Evolutionary conservation across 2,888 invertebrate species (phyloP), one percentile per base, ranked within the genome.

Genomic region (Alviniconcha strummeri): DNA sequence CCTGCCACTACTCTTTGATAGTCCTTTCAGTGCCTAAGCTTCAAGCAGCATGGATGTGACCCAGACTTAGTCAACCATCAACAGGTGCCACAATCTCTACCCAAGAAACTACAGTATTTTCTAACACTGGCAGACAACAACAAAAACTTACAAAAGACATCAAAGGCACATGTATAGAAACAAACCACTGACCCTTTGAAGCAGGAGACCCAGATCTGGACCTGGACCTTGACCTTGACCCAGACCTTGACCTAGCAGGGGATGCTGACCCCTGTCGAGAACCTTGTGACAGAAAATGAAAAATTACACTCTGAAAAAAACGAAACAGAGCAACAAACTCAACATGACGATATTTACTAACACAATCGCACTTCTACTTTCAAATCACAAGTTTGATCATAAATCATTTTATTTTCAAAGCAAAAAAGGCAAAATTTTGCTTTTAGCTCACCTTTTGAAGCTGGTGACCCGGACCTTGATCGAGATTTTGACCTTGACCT

Each of bases 191-290:
- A 75, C 84, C 81, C 78, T 81, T 80, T 4, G 83, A 85, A 36
- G 84, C 83, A 15, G 85, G 86, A 55, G 83, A 84, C 8, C 85
- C 83, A 52, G 85, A 85, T 67, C 85, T 79, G 56, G 85, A 85
- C 36, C 80, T 54, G 67, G 84, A 85, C 36, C 84, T 80, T 76
- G 82, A 85, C 13, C 81, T 67, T 13, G 86, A 86, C 19, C 85
- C 76, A 77, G 87, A 84, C 52, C 84, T 79, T 64, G 88, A 87
- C 19, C 88, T 85, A 52, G 84, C 78, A 81, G 81, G 80, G 6
- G 81, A 83, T 57, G 75, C 80, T 67, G 84, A 82, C 5, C 80
- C 67, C 60, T 54, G 52, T 56, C 84, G 55, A n/a, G 83, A 75
- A 54, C 83, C 79, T 79, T 71, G 17, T 11, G 36, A 79, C 9